These are phyloP conservation scores for Gambusia holbrooki DNA, from an alignment of 2,113 vertebrate genomes.

Conservation along the genomic window DNA sequence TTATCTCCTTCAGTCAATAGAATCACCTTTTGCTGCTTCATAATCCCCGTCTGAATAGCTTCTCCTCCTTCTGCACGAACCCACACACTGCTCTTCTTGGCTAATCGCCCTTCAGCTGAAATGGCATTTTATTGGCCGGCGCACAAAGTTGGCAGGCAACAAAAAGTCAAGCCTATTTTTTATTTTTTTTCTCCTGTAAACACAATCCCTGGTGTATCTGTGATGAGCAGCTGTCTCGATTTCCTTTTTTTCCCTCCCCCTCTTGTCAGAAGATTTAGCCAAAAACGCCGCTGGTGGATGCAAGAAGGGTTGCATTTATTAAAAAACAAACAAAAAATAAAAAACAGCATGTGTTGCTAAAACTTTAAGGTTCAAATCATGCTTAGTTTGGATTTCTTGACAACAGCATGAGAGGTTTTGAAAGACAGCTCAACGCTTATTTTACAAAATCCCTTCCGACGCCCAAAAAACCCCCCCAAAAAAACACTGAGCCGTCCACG, in stretches of 20 bases:
- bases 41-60: slow-evolving; percentile 28
- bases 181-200: slow-evolving; percentile 20
- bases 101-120: slow-evolving; percentile 61
- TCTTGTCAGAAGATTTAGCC: slow-evolving; percentile 40
- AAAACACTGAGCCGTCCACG: slow-evolving; percentile 32
- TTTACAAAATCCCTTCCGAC: slow-evolving; percentile 20
- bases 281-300: slow-evolving; percentile 7
- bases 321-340: slow-evolving; percentile 9
- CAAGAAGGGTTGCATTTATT: slow-evolving; percentile 12
- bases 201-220: slow-evolving; percentile 29
- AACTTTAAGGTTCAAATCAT: slow-evolving; percentile 38
- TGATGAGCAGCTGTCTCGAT: slow-evolving; percentile 57
- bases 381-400: slow-evolving; percentile 34
- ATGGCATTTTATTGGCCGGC: slow-evolving; percentile 47
- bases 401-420: slow-evolving; percentile 21
- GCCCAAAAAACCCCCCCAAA: too few relatives aligned
- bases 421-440: slow-evolving; percentile 30
- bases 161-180: neutral
- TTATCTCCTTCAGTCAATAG: slow-evolving; percentile 56
- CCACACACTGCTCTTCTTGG: slow-evolving; percentile 30
- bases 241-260: neutral
- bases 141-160: slow-evolving; percentile 27
- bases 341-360: slow-evolving; percentile 4
- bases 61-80: slow-evolving; percentile 42
- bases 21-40: slow-evolving; percentile 56